These are phyloP conservation scores for Eledone cirrhosa DNA, from an alignment of 2,888 invertebrate genomes.

Conservation along the genomic window DNA sequence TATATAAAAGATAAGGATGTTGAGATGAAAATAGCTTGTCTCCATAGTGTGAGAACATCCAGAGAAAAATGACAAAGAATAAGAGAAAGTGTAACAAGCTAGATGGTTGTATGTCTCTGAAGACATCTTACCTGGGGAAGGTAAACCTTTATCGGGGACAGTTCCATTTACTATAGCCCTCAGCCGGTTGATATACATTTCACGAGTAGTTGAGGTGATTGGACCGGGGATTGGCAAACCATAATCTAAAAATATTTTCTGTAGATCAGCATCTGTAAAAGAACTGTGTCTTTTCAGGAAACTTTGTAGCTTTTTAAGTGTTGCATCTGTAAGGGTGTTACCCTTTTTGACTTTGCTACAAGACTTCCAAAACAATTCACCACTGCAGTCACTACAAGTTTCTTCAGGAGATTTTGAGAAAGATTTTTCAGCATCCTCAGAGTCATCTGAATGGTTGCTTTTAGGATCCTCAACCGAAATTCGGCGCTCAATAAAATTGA, in stretches of 20 bases:
- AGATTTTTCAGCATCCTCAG: slow-evolving; percentile 49
- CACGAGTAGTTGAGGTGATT: slow-evolving; percentile 79
- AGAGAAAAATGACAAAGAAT: background rate
- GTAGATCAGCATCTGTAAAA: slow-evolving; percentile 33
- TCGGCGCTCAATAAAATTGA: slow-evolving; percentile 52
- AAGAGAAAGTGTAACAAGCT: background rate
- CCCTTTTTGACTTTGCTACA: background rate
- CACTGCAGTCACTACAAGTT: too few species aligned
- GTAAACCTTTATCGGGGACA: slow-evolving; percentile 35
- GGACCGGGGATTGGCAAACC: slow-evolving; percentile 78
- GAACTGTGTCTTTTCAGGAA: background rate
- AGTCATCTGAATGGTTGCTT: slow-evolving; percentile 37
- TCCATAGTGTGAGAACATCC: background rate
- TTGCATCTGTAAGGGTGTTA: background rate
- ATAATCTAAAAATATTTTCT: slow-evolving; percentile 64
- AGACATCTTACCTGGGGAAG: slow-evolving; percentile 42
- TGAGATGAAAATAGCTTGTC: too few species aligned
- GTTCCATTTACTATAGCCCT: slow-evolving; percentile 43
- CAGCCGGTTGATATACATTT: slow-evolving; percentile 78
- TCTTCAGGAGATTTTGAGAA: slow-evolving; percentile 31
- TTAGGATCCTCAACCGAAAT: slow-evolving; percentile 47
- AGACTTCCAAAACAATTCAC: slow-evolving; percentile 40
- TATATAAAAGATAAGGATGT: too few species aligned
- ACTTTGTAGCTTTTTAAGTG: background rate
- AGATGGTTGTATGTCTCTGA: too few species aligned